Percentiles rank a stretch among this genome's conserved stretches.
Evolutionary conservation across 2,797 vertebrate species (phyloP).

Genomic region (Bradypus variegatus): DNA sequence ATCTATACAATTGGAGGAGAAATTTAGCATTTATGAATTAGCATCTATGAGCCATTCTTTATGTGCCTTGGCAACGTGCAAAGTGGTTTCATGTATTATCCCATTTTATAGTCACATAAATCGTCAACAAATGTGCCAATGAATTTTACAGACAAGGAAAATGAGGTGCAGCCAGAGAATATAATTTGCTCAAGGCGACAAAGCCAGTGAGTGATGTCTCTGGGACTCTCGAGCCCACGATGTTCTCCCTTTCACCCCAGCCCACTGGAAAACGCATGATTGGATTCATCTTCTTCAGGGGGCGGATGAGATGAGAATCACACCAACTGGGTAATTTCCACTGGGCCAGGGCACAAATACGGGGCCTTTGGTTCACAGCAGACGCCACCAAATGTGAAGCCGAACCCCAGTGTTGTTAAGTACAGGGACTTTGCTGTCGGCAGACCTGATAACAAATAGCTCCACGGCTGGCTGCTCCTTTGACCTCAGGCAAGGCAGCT

Average conservation of each 20-base stretch:
- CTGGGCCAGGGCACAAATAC: too few species aligned
- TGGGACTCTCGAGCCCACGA: not conserved
- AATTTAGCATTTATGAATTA: not conserved
- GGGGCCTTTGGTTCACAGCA: rapidly evolving
- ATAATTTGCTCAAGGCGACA: not conserved
- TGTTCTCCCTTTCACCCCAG: not conserved
- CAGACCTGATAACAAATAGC: not conserved
- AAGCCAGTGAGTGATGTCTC: not conserved
- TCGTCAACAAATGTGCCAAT: not conserved
- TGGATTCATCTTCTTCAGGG: not conserved
- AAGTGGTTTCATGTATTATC: not conserved
- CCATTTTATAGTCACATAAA: not conserved
- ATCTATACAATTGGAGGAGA: not conserved
- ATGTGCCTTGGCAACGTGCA: not conserved
- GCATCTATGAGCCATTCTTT: not conserved
- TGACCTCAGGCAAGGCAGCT: not conserved
- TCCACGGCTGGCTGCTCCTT: too few species aligned
- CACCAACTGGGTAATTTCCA: rapidly evolving
- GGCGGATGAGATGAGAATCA: not conserved
- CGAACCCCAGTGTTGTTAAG: rapidly evolving
- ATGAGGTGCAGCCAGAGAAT: not conserved
- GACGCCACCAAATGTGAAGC: rapidly evolving
- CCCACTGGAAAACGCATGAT: not conserved
- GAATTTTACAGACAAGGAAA: not conserved
- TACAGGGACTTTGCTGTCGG: rapidly evolving